Evolutionary conservation across 2,113 vertebrate genomes (phyloP).

Genomic region (Mormyrus iriodes): DNA sequence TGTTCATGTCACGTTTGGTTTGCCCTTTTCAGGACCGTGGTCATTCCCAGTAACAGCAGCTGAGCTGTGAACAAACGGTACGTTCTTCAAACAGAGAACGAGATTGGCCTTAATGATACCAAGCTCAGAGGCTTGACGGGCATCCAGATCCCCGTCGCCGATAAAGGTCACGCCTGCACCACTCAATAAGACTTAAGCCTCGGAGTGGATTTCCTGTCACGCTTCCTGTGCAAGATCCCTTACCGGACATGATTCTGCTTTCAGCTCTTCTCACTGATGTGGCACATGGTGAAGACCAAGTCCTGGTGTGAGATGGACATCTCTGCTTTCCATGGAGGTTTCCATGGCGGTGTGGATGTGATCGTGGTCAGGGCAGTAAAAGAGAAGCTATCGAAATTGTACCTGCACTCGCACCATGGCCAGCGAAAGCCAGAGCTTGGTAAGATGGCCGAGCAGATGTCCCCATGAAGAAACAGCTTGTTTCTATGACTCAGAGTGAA

Average conservation of each 20-base stretch:
- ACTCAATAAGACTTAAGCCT: slow-evolving; percentile 6
- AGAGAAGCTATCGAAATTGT: not conserved
- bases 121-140: not conserved
- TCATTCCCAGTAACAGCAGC: not conserved
- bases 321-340: not conserved
- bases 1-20: not conserved
- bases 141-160: not conserved
- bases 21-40: not conserved
- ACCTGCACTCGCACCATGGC: not conserved
- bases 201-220: not conserved
- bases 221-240: not conserved
- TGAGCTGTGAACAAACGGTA: not conserved
- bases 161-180: not conserved
- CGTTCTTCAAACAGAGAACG: not conserved
- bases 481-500: slow-evolving; percentile 54
- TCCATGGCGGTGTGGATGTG: not conserved
- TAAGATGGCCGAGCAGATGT: slow-evolving; percentile 9
- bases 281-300: not conserved
- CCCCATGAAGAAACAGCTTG: slow-evolving; percentile 56
- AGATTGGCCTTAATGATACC: not conserved
- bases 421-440: not conserved
- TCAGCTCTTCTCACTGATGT: not conserved
- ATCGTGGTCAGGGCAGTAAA: not conserved
- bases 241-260: not conserved
- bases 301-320: not conserved